phyloP scores from a whole-genome alignment of 2,113 vertebrate species.

The Clarias macrocephalus region DNA sequence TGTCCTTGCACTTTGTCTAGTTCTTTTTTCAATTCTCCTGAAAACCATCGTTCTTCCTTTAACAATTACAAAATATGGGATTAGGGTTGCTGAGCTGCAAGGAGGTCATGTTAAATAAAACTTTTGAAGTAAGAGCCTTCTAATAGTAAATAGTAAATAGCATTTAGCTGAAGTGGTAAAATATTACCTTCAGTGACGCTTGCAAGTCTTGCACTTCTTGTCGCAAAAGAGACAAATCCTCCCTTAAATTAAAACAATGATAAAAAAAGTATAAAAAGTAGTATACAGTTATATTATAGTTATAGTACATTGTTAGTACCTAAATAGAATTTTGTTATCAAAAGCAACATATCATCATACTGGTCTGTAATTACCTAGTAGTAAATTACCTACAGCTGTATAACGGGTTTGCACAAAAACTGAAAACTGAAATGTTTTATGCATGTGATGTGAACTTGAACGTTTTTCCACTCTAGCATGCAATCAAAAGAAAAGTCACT shows the following conservation, averaged over 20 bases:
- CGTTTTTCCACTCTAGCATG: background rate
- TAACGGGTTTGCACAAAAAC: background rate
- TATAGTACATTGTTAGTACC: background rate
- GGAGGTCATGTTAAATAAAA: background rate
- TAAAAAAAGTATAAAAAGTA: too few relatives aligned
- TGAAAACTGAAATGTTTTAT: background rate
- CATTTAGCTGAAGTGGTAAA: background rate
- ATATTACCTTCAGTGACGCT: constrained; percentile 87
- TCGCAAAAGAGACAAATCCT: constrained; percentile 85
- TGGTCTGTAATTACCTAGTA: background rate
- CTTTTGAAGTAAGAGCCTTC: background rate
- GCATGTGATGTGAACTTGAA: background rate
- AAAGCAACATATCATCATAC: background rate
- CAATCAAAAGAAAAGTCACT: background rate
- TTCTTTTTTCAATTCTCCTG: constrained; percentile 97
- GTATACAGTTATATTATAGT: background rate
- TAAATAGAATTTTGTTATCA: background rate
- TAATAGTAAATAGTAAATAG: background rate
- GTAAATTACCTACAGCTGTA: background rate
- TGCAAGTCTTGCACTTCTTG: constrained; percentile 96
- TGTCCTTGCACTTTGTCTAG: constrained; percentile 97
- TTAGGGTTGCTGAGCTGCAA: background rate
- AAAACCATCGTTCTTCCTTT: constrained; percentile 97
- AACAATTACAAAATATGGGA: constrained; percentile 1
- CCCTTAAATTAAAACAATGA: constrained; percentile 69